Evolutionary conservation across 2,797 vertebrate genomes (phyloP).

Genomic region (Holocentrus rufus): DNA sequence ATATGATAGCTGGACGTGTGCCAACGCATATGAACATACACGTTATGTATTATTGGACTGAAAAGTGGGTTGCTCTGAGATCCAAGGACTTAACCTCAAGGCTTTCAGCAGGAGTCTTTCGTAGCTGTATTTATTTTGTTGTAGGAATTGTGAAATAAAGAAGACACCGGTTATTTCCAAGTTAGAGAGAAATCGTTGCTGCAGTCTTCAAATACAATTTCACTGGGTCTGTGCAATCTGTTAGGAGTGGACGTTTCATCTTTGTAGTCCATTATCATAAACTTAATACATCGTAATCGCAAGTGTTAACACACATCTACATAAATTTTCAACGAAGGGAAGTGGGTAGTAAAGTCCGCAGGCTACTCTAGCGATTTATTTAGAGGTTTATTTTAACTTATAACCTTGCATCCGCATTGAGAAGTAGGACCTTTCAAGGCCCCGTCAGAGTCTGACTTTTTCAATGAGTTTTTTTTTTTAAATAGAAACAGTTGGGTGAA

Average conservation of each 20-base stretch:
- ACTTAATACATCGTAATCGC: neutral
- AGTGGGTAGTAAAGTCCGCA: neutral
- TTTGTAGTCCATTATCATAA: neutral
- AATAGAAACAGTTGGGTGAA: neutral
- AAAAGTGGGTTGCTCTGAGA: too few relatives aligned
- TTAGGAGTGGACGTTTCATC: neutral
- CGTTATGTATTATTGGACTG: too few relatives aligned
- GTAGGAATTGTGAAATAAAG: too few relatives aligned
- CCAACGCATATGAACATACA: too few relatives aligned
- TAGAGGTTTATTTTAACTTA: neutral
- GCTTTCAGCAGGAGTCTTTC: too few relatives aligned
- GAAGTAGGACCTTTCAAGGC: slow-evolving; percentile 11
- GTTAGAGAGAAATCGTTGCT: neutral
- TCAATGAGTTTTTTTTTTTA: neutral
- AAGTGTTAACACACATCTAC: neutral
- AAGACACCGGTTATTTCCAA: neutral
- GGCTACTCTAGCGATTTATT: neutral
- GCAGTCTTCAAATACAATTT: neutral
- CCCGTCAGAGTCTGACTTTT: neutral
- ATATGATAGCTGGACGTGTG: too few relatives aligned
- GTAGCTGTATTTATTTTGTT: too few relatives aligned
- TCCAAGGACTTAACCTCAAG: too few relatives aligned
- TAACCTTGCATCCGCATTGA: slow-evolving; percentile 10
- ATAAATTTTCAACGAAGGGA: neutral
- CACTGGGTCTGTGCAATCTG: neutral